phyloP scores from a whole-genome alignment of 2,113 vertebrate species.

The Orthonyx spaldingii region DNA sequence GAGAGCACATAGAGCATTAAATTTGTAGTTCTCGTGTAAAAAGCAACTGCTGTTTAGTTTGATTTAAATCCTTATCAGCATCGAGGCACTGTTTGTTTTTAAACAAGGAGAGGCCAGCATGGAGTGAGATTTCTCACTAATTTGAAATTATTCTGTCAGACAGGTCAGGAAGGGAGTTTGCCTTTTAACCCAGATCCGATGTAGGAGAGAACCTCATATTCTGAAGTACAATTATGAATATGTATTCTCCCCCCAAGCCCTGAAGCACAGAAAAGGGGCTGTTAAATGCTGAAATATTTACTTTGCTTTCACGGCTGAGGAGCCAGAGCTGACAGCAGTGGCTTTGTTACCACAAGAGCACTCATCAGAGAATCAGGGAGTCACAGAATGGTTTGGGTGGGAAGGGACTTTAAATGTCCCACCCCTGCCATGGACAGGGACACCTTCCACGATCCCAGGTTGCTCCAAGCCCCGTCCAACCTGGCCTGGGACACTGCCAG shows the following conservation, averaged over 20 bases:
- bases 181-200: not conserved
- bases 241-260: not conserved
- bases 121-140: not conserved
- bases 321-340: not conserved
- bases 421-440: not conserved
- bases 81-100: not conserved
- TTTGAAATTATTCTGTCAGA: not conserved
- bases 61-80: not conserved
- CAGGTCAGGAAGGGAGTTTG: not conserved
- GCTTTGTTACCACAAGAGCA: rapidly evolving
- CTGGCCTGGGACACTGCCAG: not conserved
- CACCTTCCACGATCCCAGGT: not conserved
- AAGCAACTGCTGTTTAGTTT: not conserved
- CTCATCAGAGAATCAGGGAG: not conserved
- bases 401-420: not conserved
- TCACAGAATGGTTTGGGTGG: not conserved
- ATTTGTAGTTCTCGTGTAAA: not conserved
- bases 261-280: not conserved
- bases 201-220: not conserved
- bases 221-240: not conserved
- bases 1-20: not conserved
- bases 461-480: rapidly evolving
- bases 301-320: not conserved
- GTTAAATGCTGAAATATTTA: not conserved
- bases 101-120: not conserved